Evolutionary conservation across 1,140 invertebrate species (phyloP).

Genomic region (Ptiloglossa arizonensis): DNA sequence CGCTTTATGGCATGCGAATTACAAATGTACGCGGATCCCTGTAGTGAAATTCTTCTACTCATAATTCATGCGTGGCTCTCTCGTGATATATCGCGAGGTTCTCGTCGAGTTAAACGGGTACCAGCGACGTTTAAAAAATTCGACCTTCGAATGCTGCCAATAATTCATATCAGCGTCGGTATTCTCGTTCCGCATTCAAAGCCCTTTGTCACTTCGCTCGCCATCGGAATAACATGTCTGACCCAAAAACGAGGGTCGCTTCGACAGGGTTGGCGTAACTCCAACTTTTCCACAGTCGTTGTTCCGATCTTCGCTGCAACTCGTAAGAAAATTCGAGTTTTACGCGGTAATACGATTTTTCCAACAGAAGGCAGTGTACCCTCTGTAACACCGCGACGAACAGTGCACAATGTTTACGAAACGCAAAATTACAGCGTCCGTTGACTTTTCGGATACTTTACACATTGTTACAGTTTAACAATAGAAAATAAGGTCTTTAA

Average conservation of each 20-base stretch:
- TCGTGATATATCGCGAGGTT: slow-evolving; percentile 10
- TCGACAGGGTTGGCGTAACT: slow-evolving; percentile 14
- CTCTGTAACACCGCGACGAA: no score
- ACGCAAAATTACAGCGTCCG: no score
- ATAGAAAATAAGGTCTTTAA: no score
- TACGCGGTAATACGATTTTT: neutral
- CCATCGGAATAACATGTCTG: slow-evolving; percentile 38
- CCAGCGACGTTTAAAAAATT: slow-evolving; percentile 13
- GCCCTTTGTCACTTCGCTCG: slow-evolving; percentile 28
- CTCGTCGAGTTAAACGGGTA: neutral
- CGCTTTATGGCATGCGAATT: neutral
- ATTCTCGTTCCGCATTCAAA: slow-evolving; percentile 40
- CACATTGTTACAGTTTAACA: no score
- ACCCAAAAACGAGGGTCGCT: slow-evolving; percentile 37
- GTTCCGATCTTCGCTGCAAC: neutral
- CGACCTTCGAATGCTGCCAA: slow-evolving; percentile 29
- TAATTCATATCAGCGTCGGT: slow-evolving; percentile 34
- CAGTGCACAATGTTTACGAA: no score
- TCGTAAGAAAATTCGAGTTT: slow-evolving; percentile 24
- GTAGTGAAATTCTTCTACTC: neutral
- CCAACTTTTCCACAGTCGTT: slow-evolving; percentile 11
- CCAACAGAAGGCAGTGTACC: no score
- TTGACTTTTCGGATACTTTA: no score
- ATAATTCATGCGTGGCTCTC: slow-evolving; percentile 14
- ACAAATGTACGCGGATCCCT: neutral